phyloP scores from a whole-genome alignment of 2,888 invertebrate species.

The Heliconius ethilla region DNA sequence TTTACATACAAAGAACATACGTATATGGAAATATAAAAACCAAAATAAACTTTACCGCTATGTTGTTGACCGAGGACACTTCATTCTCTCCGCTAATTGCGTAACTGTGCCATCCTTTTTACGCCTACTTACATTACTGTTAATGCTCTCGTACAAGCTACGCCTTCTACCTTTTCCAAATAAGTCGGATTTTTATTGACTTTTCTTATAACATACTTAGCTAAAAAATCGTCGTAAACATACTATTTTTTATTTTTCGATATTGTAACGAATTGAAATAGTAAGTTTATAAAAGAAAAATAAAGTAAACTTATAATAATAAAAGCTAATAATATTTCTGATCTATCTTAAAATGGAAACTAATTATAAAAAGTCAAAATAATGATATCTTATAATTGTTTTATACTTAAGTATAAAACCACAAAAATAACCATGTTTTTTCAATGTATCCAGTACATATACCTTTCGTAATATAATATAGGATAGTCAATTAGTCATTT shows the following conservation, averaged over 20 bases:
- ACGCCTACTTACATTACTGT: slow-evolving; percentile 22
- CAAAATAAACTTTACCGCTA: slow-evolving; percentile 35
- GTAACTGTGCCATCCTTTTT: slow-evolving; percentile 59
- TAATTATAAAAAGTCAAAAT: too few relatives aligned
- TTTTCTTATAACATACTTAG: neutral
- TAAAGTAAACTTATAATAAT: too few relatives aligned
- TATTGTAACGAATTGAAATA: too few relatives aligned
- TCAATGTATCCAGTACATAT: neutral
- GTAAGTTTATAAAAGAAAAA: neutral
- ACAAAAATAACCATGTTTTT: neutral
- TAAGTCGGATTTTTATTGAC: neutral
- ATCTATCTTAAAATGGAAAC: neutral
- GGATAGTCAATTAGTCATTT: too few relatives aligned
- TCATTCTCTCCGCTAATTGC: slow-evolving; percentile 63
- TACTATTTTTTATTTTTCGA: neutral
- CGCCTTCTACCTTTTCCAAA: neutral
- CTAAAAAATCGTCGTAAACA: neutral
- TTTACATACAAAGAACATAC: neutral
- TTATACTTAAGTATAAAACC: neutral
- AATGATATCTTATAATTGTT: neutral
- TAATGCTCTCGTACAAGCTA: slow-evolving; percentile 42
- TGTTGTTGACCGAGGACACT: slow-evolving; percentile 59
- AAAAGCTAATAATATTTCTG: neutral
- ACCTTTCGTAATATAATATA: neutral
- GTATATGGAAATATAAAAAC: slow-evolving; percentile 38